Conservation (phyloP, 1,140 invertebrate genomes). For the Pachypeltis micranthus region DNA sequence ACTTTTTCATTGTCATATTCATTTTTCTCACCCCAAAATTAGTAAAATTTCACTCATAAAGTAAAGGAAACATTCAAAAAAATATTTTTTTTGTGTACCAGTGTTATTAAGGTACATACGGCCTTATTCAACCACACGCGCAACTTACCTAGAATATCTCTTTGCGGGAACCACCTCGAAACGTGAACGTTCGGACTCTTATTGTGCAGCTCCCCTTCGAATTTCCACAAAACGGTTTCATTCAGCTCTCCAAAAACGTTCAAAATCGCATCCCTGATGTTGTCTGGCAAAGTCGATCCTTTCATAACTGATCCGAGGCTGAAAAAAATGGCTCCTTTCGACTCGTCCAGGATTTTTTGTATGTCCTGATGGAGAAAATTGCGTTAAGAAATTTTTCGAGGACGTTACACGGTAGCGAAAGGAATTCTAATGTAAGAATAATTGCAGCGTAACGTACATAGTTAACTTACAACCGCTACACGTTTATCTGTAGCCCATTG, state of each 20-base stretch:
- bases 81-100: too few species aligned
- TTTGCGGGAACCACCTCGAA: conserved; percentile 48
- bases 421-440: too few species aligned
- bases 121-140: too few species aligned
- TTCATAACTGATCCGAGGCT: conserved; percentile 46
- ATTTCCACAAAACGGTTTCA: conserved; percentile 41
- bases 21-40: too few species aligned
- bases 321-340: conserved; percentile 38
- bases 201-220: conserved; percentile 39
- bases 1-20: too few species aligned
- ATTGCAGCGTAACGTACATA: background rate
- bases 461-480: conserved; percentile 38
- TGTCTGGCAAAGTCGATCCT: conserved; percentile 36
- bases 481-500: conserved; percentile 42
- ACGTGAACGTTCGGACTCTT: conserved; percentile 42
- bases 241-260: conserved; percentile 38
- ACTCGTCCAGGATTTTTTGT: conserved; percentile 17
- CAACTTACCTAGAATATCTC: conserved; percentile 43
- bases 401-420: too few species aligned
- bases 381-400: too few species aligned
- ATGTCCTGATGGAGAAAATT: conserved; percentile 13
- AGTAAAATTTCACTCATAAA: too few species aligned
- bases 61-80: too few species aligned
- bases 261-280: conserved; percentile 44
- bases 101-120: too few species aligned